Base-by-base conservation (phyloP, 2,888 invertebrate species). In the Dusona sp. region DNA sequence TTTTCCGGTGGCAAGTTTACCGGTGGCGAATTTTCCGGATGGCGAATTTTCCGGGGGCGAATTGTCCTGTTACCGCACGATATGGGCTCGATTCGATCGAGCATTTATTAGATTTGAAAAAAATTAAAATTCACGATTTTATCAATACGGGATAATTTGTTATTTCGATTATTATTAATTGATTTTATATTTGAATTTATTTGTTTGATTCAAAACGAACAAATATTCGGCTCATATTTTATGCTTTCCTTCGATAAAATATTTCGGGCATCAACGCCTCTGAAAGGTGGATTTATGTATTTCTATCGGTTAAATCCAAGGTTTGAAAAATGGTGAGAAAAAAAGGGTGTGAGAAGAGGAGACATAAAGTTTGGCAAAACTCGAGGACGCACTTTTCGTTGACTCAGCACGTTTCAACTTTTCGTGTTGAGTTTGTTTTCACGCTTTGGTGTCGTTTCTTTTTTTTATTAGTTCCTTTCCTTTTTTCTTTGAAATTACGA, bases 331-430 rank as follows among this genome's bases (percentile, higher is more conserved):
- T 48, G 11, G 16, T 6, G 13, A 61, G 16, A 29, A 78, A 42
- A 72, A 80, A 16, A 19, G 25, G 19, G 9, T n/a, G 29, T 3
- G 36, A 25, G 67, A 1, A 54, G 38, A 19, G 38, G 38, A 22
- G 33, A 45, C 16, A 22, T 29, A 36, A 72, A 64, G n/a, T 48
- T 72, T 42, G 42, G 29, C 22, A 8, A 70, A 61, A 33, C 22
- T 25, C 38, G 16, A 68, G 29, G 36, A 45, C 57, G 29, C 54
- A 78, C n/a, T 79, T 79, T 61, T 33, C 36, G 61, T 2, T 72
- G 64, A 79, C 72, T 79, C 72, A 42, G 68, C 68, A 79, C 61
- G 22, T 64, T 64, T 16, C 6, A 48, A 65, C 48, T 68, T 68
- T 74, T 25, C 25, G 19, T 25, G 42, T 38, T 22, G 54, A 64